Evolutionary conservation across 2,113 vertebrate genomes (phyloP), one percentile per base, ranked within the genome.

Genomic region (Cyanocitta stelleri): DNA sequence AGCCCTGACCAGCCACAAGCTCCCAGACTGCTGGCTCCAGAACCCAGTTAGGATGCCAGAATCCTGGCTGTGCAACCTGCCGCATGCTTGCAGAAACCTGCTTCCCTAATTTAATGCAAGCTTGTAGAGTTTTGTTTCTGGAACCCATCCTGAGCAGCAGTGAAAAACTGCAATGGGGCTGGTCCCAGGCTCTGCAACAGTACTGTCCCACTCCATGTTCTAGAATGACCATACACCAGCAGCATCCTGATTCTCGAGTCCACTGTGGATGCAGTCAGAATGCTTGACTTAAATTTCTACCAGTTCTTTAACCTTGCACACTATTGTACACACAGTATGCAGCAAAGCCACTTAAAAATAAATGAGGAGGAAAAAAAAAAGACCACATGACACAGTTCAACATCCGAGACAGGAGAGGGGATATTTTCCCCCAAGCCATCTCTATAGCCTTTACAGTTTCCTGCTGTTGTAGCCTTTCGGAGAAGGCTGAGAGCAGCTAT

Each of bases 21-120:
- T 95, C 90, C 87, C 77, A 81, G 85, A 64, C 73, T 93, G 80
- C 92, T 97, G 96, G 96, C 92, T 95, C 92, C 95, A 95, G 90
- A 92, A 64, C 73, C 69, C 73, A 41, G 20, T 74, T 24, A 44
- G 75, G 55, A 88, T 94, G 95, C 93, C 93, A 96, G 88, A 81
- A 92, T 90, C 29, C 67, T 58, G 73, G 56, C 83, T 69, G 49
- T 39, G 30, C 86, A 95, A 63, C 79, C 83, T 95, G 93, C 69
- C 90, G 90, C 83, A 89, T 39, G 93, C 95, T 92, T 86, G 80
- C 83, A 81, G 79, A 95, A 96, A 96, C 79, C 95, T 95, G 96
- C 88, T 96, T 90, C 69, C 62, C 64, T 94, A 81, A 93, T 92
- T 78, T 73, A 86, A 89, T 75, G 85, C 69, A 92, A 93, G 88